These are phyloP conservation scores for Enteromius mattozi DNA, from an alignment of 2,797 vertebrate genomes.

Conservation along the genomic window DNA sequence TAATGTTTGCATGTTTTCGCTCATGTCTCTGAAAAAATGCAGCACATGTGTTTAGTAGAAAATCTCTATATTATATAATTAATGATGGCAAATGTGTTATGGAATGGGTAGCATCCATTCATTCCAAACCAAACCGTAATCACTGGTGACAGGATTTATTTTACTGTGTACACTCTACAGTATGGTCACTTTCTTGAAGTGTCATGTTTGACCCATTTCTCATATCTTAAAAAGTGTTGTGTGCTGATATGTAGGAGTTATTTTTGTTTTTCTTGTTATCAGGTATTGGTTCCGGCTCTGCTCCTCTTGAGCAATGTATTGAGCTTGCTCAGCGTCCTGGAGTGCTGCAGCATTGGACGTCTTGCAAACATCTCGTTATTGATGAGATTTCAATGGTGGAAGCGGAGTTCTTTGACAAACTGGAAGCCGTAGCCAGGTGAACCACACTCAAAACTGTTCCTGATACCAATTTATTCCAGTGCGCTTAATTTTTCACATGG, in stretches of 20 bases:
- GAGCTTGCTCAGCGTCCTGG: conserved; percentile 88
- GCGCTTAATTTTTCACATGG: conserved; percentile 16
- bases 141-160: not conserved
- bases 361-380: conserved; percentile 89
- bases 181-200: not conserved
- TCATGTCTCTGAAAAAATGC: not conserved
- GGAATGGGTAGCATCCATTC: not conserved
- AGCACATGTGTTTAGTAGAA: no score
- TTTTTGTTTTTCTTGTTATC: not conserved
- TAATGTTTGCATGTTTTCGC: not conserved
- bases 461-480: not conserved
- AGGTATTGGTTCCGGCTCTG: conserved; percentile 93
- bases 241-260: not conserved
- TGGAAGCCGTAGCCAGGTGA: conserved; percentile 93
- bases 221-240: not conserved
- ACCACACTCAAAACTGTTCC: not conserved
- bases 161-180: not conserved
- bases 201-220: not conserved
- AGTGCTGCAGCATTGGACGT: conserved; percentile 90
- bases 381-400: conserved; percentile 99
- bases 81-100: not conserved
- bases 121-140: not conserved
- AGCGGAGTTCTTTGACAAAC: conserved; percentile 93
- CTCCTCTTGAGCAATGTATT: conserved; percentile 89
- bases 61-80: not conserved